These are phyloP conservation scores for Ramazzottius varieornatus DNA, from an alignment of 2,888 invertebrate species.

Conservation along the genomic window DNA sequence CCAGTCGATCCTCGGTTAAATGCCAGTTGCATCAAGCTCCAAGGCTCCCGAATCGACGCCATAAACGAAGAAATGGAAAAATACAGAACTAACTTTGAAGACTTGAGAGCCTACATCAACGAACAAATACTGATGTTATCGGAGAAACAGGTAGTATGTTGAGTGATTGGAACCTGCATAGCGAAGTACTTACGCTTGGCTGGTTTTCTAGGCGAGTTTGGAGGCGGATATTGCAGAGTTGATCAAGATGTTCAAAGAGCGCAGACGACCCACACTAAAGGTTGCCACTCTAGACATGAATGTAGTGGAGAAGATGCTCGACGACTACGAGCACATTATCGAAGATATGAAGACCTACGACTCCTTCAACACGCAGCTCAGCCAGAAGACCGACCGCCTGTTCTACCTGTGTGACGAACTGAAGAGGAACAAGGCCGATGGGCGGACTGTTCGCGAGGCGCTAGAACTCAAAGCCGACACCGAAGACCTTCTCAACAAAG, in stretches of 20 bases:
- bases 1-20: no score
- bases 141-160: not conserved
- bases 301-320: not conserved
- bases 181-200: no score
- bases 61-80: not conserved
- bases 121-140: not conserved
- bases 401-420: not conserved
- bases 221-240: not conserved
- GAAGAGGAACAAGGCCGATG: not conserved
- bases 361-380: not conserved
- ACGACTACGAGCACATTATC: slow-evolving; percentile 1
- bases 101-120: not conserved
- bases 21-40: no score
- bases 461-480: not conserved
- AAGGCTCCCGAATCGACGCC: no score
- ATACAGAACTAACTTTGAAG: not conserved
- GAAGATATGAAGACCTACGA: not conserved
- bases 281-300: not conserved
- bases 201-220: no score
- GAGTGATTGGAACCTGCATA: no score
- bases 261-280: not conserved
- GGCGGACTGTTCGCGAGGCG: not conserved
- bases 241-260: not conserved
- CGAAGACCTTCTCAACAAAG: not conserved
- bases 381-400: not conserved